phyloP scores from a whole-genome alignment of 2,113 vertebrate species.

The Spizaetus ornatus region DNA sequence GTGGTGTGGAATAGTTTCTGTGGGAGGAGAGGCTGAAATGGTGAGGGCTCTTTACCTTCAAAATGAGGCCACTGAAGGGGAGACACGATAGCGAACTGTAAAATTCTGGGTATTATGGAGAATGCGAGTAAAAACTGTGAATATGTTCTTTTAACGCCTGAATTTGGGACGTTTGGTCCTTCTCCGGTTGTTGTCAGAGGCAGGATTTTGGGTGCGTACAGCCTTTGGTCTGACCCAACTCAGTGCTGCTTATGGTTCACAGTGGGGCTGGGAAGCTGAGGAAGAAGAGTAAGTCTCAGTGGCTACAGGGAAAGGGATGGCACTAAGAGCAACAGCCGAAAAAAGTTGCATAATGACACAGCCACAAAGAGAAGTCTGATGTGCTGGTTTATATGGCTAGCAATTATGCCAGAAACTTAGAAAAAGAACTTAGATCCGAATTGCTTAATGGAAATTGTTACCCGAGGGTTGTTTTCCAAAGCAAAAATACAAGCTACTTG shows the following conservation, averaged over 20 bases:
- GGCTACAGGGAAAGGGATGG: neutral
- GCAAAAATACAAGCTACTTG: neutral
- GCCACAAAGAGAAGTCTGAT: neutral
- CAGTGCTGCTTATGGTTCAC: rapidly evolving
- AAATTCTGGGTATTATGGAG: neutral
- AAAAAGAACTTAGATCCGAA: neutral
- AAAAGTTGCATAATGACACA: neutral
- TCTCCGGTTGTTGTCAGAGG: neutral
- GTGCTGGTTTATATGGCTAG: neutral
- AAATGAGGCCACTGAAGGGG: neutral
- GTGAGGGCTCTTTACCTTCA: neutral
- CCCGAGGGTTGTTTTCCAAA: neutral
- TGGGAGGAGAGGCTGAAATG: neutral
- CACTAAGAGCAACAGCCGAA: neutral
- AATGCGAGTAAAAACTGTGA: neutral
- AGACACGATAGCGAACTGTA: rapidly evolving
- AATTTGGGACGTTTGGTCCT: neutral
- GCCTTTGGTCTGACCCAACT: neutral
- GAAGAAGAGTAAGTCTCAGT: neutral
- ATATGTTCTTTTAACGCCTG: rapidly evolving
- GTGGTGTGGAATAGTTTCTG: neutral
- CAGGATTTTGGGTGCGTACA: neutral
- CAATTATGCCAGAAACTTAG: neutral
- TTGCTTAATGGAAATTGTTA: neutral
- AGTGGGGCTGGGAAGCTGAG: rapidly evolving